phyloP scores from a whole-genome alignment of 2,888 invertebrate genomes.

The Caenorhabditis drosophilae region DNA sequence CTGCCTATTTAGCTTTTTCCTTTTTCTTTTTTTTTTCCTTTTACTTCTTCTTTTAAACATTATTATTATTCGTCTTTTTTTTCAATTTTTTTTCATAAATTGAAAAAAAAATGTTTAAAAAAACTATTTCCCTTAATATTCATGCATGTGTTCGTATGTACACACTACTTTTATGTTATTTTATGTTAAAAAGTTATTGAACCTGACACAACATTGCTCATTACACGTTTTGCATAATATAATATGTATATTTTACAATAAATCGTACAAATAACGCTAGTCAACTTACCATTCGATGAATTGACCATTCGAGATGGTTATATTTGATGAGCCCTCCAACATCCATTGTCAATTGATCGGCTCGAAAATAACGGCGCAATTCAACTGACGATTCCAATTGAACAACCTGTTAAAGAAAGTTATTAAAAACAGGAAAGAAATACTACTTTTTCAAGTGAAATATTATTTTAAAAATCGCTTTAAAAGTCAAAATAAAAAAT shows the following conservation, averaged over 20 bases:
- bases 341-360: slow-evolving; percentile 80
- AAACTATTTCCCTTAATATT: no score
- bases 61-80: slow-evolving; percentile 5
- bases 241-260: no score
- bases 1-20: slow-evolving; percentile 6
- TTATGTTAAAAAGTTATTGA: not conserved
- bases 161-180: not conserved
- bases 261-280: no score
- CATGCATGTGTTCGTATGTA: no score
- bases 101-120: not conserved
- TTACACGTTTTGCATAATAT: not conserved
- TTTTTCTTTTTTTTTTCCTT: slow-evolving; percentile 9
- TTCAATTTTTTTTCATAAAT: no score
- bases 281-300: slow-evolving; percentile 84
- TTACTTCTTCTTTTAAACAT: slow-evolving; percentile 8
- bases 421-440: no score
- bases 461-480: no score
- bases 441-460: no score
- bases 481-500: no score
- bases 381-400: slow-evolving; percentile 85
- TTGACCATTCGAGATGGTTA: slow-evolving; percentile 93
- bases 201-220: slow-evolving; percentile 4
- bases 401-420: slow-evolving; percentile 75
- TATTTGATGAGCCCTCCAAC: slow-evolving; percentile 87
- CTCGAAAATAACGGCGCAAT: slow-evolving; percentile 83